Evolutionary conservation across 2,113 vertebrate species (phyloP), one percentile per base, ranked within the genome.

Genomic region (Choloepus hoffmanni): DNA sequence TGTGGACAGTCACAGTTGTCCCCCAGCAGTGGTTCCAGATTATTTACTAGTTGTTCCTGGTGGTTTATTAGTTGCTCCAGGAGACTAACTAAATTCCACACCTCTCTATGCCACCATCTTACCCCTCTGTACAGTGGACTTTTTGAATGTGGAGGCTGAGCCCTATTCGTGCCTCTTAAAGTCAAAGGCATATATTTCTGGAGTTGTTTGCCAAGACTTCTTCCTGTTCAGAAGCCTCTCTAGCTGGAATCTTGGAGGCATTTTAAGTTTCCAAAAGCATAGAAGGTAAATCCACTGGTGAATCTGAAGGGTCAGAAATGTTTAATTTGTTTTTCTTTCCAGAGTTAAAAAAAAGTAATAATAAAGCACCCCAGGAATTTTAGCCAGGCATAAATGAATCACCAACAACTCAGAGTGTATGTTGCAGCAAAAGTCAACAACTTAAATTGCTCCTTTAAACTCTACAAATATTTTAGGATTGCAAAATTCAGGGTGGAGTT

Each of bases 321-420:
- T 67, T 96, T 82, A 43, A 76, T 81, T 84, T 58, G 76, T 78
- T 90, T 74, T 96, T 63, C 63, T 89, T 55, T 94, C 83, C 81
- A 89, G 62, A 83, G 60, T 85, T 55, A 77, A 30, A 76, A 43
- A n/a, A n/a, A 26, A 24, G 43, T 26, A 72, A 40, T 73, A 72
- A 72, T 15, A n/a, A 70, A 36, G 36, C 33, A 55, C 85, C 28
- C 43, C 72, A 48, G 16, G 81, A 26, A 1, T 83, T 95, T 84
- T 15, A 85, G 55, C 81, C 72, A 95, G 96, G 85, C 90, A 96
- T 53, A 92, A 60, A 84, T 91, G 85, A 97, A 76, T 97, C 94
- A 94, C 90, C 72, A 70, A 90, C 5, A 8, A 84, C 8, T 78
- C 62, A 24, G 40, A 82, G 86, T 60, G 19, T 86, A 60, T 76